phyloP scores from a whole-genome alignment of 2,888 invertebrate species.

The Pemphredon lugubris region DNA sequence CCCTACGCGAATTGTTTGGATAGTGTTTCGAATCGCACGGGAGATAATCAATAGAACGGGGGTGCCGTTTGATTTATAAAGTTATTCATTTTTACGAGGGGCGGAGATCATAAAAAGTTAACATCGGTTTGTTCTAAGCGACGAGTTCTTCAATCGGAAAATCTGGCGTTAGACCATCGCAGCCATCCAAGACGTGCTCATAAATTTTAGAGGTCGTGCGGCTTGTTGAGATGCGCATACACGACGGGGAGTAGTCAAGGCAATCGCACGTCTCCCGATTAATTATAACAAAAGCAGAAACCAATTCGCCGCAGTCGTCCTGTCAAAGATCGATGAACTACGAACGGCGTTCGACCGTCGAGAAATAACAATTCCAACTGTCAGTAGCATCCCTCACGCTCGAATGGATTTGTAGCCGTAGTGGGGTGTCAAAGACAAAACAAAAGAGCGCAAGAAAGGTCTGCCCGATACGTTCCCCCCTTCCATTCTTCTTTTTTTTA shows the following conservation, averaged over 20 bases:
- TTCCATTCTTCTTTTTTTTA: background rate
- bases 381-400: slow-evolving; percentile 66
- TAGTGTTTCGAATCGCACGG: background rate
- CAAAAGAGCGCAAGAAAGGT: slow-evolving; percentile 42
- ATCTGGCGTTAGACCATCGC: too few relatives aligned
- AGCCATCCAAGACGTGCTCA: background rate
- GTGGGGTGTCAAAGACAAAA: slow-evolving; percentile 47
- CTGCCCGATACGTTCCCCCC: slow-evolving; percentile 11
- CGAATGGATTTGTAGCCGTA: slow-evolving; percentile 50
- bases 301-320: slow-evolving; percentile 22
- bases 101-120: too few relatives aligned
- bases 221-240: background rate
- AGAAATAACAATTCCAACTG: slow-evolving; percentile 67
- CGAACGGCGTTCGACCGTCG: slow-evolving; percentile 27
- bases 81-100: too few relatives aligned
- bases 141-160: background rate
- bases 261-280: slow-evolving; percentile 35
- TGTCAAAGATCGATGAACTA: slow-evolving; percentile 60
- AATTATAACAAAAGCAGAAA: slow-evolving; percentile 40
- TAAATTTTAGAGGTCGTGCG: background rate
- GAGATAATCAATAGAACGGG: background rate
- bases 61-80: background rate
- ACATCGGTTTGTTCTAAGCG: too few relatives aligned
- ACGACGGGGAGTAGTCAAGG: slow-evolving; percentile 10
- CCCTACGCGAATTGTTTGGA: background rate